Conservation (phyloP, 1,140 invertebrate species). For the Drosophila busckii region DNA sequence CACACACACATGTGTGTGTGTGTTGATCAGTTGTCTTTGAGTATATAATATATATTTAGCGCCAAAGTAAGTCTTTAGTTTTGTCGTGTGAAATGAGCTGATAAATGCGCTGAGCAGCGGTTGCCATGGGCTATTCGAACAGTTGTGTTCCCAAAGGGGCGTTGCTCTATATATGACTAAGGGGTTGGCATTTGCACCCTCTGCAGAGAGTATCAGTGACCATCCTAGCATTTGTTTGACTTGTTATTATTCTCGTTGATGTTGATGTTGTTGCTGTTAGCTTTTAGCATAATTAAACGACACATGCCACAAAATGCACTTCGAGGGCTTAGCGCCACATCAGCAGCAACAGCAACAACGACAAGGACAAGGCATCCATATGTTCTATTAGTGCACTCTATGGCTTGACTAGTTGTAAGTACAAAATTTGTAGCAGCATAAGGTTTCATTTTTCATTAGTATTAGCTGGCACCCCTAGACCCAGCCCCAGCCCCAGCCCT, state of each 20-base stretch:
- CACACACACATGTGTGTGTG: too few species aligned
- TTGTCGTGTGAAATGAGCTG: constrained; percentile 35
- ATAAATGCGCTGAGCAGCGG: constrained; percentile 50
- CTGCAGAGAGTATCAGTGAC: constrained; percentile 60
- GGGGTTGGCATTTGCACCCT: constrained; percentile 60
- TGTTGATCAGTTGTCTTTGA: constrained; percentile 13
- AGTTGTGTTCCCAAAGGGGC: constrained; percentile 30
- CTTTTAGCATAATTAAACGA: constrained; percentile 77
- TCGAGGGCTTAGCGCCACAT: constrained; percentile 48
- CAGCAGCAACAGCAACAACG: constrained; percentile 36
- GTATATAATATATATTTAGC: too few species aligned
- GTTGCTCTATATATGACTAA: constrained; percentile 5
- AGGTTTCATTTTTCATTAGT: constrained; percentile 54
- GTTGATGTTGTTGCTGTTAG: constrained; percentile 52
- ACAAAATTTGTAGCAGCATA: constrained; percentile 59
- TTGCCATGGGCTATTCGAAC: constrained; percentile 22
- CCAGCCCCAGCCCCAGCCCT: neutral
- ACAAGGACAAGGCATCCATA: constrained; percentile 64
- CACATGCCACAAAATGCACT: constrained; percentile 78
- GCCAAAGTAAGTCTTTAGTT: neutral
- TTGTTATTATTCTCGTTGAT: constrained; percentile 39
- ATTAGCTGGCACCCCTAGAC: constrained; percentile 14
- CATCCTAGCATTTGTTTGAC: constrained; percentile 50
- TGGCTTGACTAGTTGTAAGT: too few species aligned
- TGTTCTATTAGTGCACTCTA: constrained; percentile 53